Evolutionary conservation across 2,797 vertebrate species (phyloP), one percentile per base, ranked within the genome.

Genomic region (Hipposideros larvatus): DNA sequence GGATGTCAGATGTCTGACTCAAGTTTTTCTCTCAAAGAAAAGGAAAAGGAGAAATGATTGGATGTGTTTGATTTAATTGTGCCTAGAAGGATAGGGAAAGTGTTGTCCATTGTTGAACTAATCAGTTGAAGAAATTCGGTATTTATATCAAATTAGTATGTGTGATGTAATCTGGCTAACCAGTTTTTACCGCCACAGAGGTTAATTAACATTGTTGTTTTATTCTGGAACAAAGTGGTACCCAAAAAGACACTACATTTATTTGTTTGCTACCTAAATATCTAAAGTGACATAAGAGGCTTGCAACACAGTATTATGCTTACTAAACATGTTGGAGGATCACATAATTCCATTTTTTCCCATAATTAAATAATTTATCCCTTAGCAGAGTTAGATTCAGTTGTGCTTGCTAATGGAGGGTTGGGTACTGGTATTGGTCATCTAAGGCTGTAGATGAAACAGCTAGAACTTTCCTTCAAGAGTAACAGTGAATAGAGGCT

Each of bases 221-320:
- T 68, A 37, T 61, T 63, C 26, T 71, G 41, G 4, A 83, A 53
- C 46, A 92, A 15, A 61, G 51, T 75, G 31, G 28, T 48, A 91
- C 15, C 53, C 57, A 34, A 63, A 66, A 84, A 93, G n/a, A 34
- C 4, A 31, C 11, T 66, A 11, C 11, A 68, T 63, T 57, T 84
- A 78, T 92, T 86, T 87, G 13, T 93, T 94, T 53, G 59, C 37
- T 96, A 80, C 78, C 71, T 65, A 88, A 94, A 80, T 73, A n/a
- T 48, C 14, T 57, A 41, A 84, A 89, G 43, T 71, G 65, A 53
- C 22, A 2, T 37, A 66, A 88, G 18, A 77, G 24, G 37, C 1
- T 55, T 92, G 11, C 11, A 77, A 18, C 26, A 53, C 19, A 73
- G 43, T 87, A 92, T 96, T 75, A 53, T 77, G 46, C 34, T 57